These are phyloP conservation scores for Aplysina aerophoba DNA, from an alignment of 37 sponge, comb jelly and placozoan species.

Conservation along the genomic window DNA sequence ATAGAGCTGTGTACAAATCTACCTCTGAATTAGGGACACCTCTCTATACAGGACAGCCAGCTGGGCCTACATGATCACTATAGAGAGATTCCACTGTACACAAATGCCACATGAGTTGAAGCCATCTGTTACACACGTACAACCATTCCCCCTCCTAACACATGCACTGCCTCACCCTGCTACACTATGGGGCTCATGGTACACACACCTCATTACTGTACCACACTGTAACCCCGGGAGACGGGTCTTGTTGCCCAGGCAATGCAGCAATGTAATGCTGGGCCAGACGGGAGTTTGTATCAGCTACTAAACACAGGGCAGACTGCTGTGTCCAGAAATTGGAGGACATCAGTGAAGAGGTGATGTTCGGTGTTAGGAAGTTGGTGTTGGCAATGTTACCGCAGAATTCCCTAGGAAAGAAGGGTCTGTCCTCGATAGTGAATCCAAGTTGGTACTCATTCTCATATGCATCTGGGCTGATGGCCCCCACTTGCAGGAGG, in stretches of 20 bases:
- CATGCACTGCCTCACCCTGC: too few species aligned
- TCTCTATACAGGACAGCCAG: too few species aligned
- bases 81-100: too few species aligned
- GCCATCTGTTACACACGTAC: too few species aligned
- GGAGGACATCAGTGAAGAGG: background rate
- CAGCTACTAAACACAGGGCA: slow-evolving; percentile 27
- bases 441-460: background rate
- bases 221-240: slow-evolving; percentile 65
- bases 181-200: background rate
- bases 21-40: too few species aligned
- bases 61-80: too few species aligned
- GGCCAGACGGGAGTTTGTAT: background rate
- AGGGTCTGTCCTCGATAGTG: background rate
- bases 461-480: background rate
- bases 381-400: background rate
- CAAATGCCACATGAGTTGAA: too few species aligned
- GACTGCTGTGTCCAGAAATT: background rate
- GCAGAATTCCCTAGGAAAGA: background rate
- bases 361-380: background rate
- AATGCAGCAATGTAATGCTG: background rate
- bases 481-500: slow-evolving; percentile 30
- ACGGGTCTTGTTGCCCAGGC: background rate
- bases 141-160: too few species aligned
- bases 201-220: slow-evolving; percentile 76
- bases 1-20: too few species aligned